Evolutionary conservation across 1,140 invertebrate species (phyloP).

Genomic region (Hycleus phaleratus): DNA sequence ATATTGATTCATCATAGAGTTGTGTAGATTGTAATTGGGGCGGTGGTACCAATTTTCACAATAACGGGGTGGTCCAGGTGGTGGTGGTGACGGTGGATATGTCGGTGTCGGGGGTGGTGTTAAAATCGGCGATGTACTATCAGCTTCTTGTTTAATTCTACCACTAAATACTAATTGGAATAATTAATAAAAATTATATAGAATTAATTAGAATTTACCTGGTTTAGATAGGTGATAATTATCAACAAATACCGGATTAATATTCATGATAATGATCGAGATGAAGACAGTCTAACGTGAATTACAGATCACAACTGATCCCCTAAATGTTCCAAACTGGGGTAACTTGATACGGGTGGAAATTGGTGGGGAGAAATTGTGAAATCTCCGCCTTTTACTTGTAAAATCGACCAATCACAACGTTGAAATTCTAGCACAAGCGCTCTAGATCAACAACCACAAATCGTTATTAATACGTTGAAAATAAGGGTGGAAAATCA

Average conservation of each 20-base stretch:
- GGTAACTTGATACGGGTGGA: too few species aligned
- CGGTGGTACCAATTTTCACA: slow-evolving; percentile 39
- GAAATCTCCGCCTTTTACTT: too few species aligned
- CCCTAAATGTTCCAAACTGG: not conserved
- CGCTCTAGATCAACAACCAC: too few species aligned
- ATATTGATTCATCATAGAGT: slow-evolving; percentile 61
- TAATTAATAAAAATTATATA: not conserved
- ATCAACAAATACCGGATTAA: not conserved
- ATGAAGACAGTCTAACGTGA: not conserved
- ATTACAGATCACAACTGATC: not conserved
- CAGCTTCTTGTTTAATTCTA: slow-evolving; percentile 52
- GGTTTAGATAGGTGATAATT: not conserved
- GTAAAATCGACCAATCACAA: too few species aligned
- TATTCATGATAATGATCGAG: not conserved
- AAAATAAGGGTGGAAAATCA: too few species aligned
- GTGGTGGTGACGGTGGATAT: slow-evolving; percentile 42
- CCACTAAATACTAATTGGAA: not conserved
- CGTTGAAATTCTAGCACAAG: too few species aligned
- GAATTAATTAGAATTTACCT: not conserved
- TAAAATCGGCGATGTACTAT: slow-evolving; percentile 52
- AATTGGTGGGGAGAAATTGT: too few species aligned
- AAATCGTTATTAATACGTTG: too few species aligned
- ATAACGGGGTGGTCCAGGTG: slow-evolving; percentile 40
- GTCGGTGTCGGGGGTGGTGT: slow-evolving; percentile 68
- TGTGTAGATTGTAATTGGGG: slow-evolving; percentile 40